phyloP scores from a whole-genome alignment of 2,888 invertebrate species.

The Linnaemya vulpina region DNA sequence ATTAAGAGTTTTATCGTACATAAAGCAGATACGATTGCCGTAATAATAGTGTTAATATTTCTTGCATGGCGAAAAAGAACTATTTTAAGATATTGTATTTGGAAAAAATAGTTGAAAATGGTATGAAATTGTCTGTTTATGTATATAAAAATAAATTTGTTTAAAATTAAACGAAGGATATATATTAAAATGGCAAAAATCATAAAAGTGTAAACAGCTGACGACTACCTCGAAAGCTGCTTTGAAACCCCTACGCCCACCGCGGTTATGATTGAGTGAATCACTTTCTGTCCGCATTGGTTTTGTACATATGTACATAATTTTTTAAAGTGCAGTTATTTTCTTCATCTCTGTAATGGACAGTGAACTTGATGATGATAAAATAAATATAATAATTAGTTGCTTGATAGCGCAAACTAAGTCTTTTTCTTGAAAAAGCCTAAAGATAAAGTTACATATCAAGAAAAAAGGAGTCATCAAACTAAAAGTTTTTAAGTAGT shows the following conservation, averaged over 20 bases:
- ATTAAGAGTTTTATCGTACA: slow-evolving; percentile 56
- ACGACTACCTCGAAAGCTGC: slow-evolving; percentile 56
- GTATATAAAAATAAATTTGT: slow-evolving; percentile 15
- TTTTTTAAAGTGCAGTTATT: slow-evolving; percentile 68
- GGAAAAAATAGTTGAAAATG: slow-evolving; percentile 29
- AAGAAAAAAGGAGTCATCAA: slow-evolving; percentile 50
- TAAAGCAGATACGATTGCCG: slow-evolving; percentile 60
- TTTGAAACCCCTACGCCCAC: slow-evolving; percentile 70
- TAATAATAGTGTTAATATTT: slow-evolving; percentile 60
- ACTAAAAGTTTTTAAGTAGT: slow-evolving; percentile 56
- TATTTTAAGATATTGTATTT: slow-evolving; percentile 27
- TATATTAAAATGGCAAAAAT: slow-evolving; percentile 33
- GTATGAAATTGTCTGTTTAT: slow-evolving; percentile 39
- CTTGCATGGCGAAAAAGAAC: slow-evolving; percentile 54
- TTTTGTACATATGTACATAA: slow-evolving; percentile 59
- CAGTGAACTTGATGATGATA: slow-evolving; percentile 68
- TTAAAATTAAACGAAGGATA: slow-evolving; percentile 24
- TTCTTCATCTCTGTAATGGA: slow-evolving; percentile 68
- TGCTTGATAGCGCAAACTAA: slow-evolving; percentile 33
- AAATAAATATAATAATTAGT: slow-evolving; percentile 56
- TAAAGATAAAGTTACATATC: slow-evolving; percentile 6
- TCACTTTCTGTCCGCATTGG: slow-evolving; percentile 66
- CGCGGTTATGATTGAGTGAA: slow-evolving; percentile 70
- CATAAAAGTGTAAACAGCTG: slow-evolving; percentile 69
- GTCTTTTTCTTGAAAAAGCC: slow-evolving; percentile 1